A percentile compares a stretch with the other conserved stretches of the same genome.
Conservation (phyloP, 2,113 vertebrate species). For the Hypomesus transpacificus region DNA sequence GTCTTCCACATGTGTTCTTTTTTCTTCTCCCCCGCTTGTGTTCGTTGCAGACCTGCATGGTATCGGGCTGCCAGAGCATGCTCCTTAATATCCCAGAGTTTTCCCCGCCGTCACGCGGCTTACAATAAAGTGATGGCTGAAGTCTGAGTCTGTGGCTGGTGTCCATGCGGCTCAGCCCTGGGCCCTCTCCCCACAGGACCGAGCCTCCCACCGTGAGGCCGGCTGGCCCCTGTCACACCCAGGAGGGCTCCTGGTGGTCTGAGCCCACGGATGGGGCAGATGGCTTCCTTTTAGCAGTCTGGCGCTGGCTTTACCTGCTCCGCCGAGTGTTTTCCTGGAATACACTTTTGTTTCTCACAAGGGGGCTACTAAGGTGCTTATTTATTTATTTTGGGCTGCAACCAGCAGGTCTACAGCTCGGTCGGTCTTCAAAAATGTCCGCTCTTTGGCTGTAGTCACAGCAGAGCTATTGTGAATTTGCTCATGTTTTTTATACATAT, state of each 20-base stretch:
- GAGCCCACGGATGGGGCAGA: too few relatives aligned
- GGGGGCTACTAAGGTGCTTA: too few relatives aligned
- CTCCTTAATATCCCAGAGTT: conserved; percentile 14
- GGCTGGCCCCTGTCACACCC: not conserved
- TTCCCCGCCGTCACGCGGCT: conserved; percentile 3
- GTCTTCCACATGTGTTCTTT: not conserved
- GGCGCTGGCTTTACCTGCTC: too few relatives aligned
- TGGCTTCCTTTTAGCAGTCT: too few relatives aligned
- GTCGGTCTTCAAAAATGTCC: too few relatives aligned
- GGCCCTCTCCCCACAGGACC: not conserved
- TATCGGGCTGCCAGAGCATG: conserved; percentile 4
- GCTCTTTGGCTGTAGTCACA: too few relatives aligned
- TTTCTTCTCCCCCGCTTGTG: not conserved
- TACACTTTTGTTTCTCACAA: too few relatives aligned
- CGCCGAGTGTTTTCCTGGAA: too few relatives aligned
- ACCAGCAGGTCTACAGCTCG: too few relatives aligned
- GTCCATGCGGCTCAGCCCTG: not conserved
- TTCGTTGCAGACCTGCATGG: not conserved
- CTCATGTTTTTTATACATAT: too few relatives aligned
- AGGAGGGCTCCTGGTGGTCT: not conserved
- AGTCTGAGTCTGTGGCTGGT: conserved; percentile 12
- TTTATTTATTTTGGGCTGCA: too few relatives aligned
- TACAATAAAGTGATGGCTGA: conserved; percentile 13
- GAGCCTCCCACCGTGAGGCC: not conserved
- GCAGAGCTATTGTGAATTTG: too few relatives aligned